Base-by-base conservation (phyloP, 1,140 invertebrate species). In the Drosophila nebulosa region DNA sequence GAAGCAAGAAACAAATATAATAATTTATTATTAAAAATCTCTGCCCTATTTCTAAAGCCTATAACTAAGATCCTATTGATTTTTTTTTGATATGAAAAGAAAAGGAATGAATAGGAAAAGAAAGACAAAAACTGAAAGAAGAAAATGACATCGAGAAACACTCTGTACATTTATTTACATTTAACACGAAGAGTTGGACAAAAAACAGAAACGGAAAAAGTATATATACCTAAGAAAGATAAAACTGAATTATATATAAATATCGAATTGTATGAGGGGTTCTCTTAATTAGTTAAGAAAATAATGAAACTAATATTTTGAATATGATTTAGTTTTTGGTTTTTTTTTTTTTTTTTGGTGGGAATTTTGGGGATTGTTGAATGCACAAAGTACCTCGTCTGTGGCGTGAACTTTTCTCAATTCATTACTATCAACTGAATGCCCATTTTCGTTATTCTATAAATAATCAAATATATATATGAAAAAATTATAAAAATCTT, bases 311-410 rank as follows among this genome's bases (percentile, higher is more conserved):
- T 74, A 58, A 90, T 73, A 52, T 65, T 66, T 6, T 35, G 67
- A 83, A 89, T 69, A 21, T 78, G 85, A 67, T 14, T 64, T 66
- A n/a, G n/a, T 64, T 69, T 56, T 74, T 46, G 69, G 16, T 64
- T 61, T 73, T 85, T 70, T 57, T 68, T 56, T 80, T 74, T 67
- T 78, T 1, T 72, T 30, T 32, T 66, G 65, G 69, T 57, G 69
- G 66, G 56, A 59, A 65, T 67, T 71, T 75, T 57, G 39, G 39
- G 39, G 39, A 39, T 63, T 80, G 9, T 32, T 63, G 84, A 89
- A 89, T 91, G 88, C 89, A 90, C 90, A 91, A 91, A 91, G 90
- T 91, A 91, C 91, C 91, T 91, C 91, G 90, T 91, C 90, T 91
- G 91, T 91, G 80, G 91, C 90, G 84, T 91, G 91, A 91, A 91